A percentile compares a stretch with the other conserved stretches of the same genome.
These are phyloP conservation scores for Phlogophora meticulosa DNA, from an alignment of 2,888 invertebrate species.

Conservation along the genomic window DNA sequence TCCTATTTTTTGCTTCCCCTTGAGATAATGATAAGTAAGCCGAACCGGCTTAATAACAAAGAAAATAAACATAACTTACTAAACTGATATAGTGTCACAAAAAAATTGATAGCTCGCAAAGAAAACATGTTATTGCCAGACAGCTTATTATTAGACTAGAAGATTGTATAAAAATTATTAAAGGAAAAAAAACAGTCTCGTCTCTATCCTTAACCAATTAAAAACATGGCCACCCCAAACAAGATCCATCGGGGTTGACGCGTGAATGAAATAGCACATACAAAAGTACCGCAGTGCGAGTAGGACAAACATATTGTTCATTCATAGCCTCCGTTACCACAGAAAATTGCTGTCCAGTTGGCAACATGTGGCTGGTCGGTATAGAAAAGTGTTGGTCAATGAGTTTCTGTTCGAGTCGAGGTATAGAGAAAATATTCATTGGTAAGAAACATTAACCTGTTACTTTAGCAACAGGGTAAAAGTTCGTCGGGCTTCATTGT, in stretches of 20 bases:
- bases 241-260: slow-evolving; percentile 34
- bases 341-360: slow-evolving; percentile 46
- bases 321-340: slow-evolving; percentile 3
- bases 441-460: background rate
- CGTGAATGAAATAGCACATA: slow-evolving; percentile 29
- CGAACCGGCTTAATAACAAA: too few relatives aligned
- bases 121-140: background rate
- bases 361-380: slow-evolving; percentile 49
- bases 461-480: too few relatives aligned
- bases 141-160: background rate
- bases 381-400: slow-evolving; percentile 17
- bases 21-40: too few relatives aligned
- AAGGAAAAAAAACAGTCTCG: slow-evolving; percentile 1
- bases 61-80: too few relatives aligned
- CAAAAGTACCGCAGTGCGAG: slow-evolving; percentile 9
- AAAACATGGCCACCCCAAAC: slow-evolving; percentile 54
- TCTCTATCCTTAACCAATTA: slow-evolving; percentile 15
- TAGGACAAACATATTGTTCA: slow-evolving; percentile 6
- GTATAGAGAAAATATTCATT: slow-evolving; percentile 16
- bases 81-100: too few relatives aligned
- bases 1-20: too few relatives aligned
- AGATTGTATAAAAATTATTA: too few relatives aligned
- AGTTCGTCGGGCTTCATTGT: too few relatives aligned
- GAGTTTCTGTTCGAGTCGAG: slow-evolving; percentile 5
- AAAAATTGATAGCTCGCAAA: background rate